phyloP scores from a whole-genome alignment of 1,140 invertebrate genomes.

The Eriosoma lanigerum region DNA sequence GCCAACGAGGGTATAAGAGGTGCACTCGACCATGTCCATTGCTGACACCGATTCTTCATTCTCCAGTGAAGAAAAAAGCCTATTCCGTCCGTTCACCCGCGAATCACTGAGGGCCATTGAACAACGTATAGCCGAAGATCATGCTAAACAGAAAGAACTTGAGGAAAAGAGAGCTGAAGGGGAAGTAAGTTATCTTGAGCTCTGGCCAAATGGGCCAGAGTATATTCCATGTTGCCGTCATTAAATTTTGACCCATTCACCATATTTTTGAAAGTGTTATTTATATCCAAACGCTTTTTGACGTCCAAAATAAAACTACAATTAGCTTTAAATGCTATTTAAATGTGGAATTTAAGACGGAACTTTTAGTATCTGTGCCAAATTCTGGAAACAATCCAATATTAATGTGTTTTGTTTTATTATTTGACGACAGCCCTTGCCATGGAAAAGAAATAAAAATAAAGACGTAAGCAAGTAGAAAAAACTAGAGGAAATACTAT shows the following conservation, averaged over 20 bases:
- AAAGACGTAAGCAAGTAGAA: constrained; percentile 49
- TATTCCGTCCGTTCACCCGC: constrained; percentile 96
- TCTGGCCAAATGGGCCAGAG: constrained; percentile 23
- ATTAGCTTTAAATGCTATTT: constrained; percentile 38
- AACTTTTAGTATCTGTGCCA: constrained; percentile 12
- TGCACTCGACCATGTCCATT: constrained; percentile 71
- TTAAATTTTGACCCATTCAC: constrained; percentile 14
- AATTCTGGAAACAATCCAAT: constrained; percentile 14
- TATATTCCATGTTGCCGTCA: neutral
- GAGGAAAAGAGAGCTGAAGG: constrained; percentile 93
- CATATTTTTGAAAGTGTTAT: constrained; percentile 20
- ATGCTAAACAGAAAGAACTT: constrained; percentile 92
- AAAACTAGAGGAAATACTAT: constrained; percentile 21
- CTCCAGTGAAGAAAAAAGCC: constrained; percentile 89
- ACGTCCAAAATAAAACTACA: constrained; percentile 25
- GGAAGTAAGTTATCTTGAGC: constrained; percentile 69
- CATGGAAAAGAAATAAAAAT: constrained; percentile 51
- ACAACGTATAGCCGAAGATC: constrained; percentile 88
- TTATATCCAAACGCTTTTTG: constrained; percentile 13
- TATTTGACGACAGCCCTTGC: constrained; percentile 45
- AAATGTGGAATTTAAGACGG: constrained; percentile 32
- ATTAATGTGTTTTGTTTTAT: constrained; percentile 43
- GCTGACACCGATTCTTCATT: constrained; percentile 74
- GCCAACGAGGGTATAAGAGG: constrained; percentile 47
- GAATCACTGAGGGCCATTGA: constrained; percentile 93